A percentile compares a stretch with the other conserved stretches of the same genome.
Conservation (phyloP, 2,797 vertebrate species). For the Cossypha niveicapilla region DNA sequence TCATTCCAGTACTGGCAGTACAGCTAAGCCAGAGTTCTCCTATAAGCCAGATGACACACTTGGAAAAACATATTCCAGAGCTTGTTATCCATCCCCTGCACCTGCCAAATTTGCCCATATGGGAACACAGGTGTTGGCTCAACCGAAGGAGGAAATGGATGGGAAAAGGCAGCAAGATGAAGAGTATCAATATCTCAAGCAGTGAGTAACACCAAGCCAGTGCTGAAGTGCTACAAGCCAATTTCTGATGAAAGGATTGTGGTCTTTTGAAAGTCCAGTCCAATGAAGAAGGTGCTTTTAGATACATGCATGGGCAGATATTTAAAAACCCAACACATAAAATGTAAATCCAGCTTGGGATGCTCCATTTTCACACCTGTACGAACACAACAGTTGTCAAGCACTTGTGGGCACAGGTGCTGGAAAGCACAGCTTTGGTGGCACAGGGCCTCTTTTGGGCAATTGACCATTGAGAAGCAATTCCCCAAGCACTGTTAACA, state of each 20-base stretch:
- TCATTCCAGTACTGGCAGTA: conserved; percentile 59
- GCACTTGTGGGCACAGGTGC: not conserved
- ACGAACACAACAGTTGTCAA: not conserved
- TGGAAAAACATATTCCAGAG: conserved; percentile 53
- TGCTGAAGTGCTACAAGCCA: not conserved
- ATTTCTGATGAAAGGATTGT: not conserved
- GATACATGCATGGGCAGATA: not conserved
- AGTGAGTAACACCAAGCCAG: not conserved
- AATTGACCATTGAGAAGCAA: not conserved
- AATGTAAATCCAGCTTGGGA: not conserved
- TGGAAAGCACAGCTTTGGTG: not conserved
- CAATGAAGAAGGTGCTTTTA: not conserved
- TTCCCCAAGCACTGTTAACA: not conserved
- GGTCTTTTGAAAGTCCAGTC: not conserved
- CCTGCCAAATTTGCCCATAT: conserved; percentile 31
- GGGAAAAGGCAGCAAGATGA: conserved; percentile 2
- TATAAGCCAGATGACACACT: conserved; percentile 46
- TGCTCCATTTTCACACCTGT: not conserved
- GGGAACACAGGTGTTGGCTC: conserved; percentile 20
- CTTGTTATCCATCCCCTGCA: conserved; percentile 2
- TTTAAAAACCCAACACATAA: not conserved
- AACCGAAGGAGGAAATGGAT: not conserved
- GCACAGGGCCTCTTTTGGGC: not conserved
- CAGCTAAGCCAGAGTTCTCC: conserved; percentile 60
- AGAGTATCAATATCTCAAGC: not conserved